These are phyloP conservation scores for Moxostoma hubbsi DNA, from an alignment of 2,797 vertebrate genomes.

Conservation along the genomic window DNA sequence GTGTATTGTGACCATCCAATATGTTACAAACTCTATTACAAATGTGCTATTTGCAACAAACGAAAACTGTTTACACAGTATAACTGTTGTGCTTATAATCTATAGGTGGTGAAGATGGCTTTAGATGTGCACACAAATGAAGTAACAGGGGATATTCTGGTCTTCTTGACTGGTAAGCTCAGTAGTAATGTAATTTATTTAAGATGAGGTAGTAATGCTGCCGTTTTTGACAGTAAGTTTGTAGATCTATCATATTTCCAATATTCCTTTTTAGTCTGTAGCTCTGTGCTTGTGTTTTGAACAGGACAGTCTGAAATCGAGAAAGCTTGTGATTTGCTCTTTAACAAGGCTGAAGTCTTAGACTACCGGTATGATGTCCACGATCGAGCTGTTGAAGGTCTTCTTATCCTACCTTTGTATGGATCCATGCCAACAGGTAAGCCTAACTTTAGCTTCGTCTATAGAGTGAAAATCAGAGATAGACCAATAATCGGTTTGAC, in stretches of 20 bases:
- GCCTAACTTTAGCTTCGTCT: not conserved
- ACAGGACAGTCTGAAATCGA: conserved; percentile 95
- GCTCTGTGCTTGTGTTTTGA: conserved; percentile 35
- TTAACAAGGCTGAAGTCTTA: conserved; percentile 88
- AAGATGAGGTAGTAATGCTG: not conserved
- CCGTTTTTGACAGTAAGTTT: not conserved
- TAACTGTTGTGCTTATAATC: not conserved
- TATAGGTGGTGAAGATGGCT: conserved; percentile 88
- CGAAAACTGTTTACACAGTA: not conserved
- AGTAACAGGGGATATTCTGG: conserved; percentile 90
- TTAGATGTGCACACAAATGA: conserved; percentile 91
- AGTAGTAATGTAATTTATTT: not conserved
- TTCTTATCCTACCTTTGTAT: conserved; percentile 94
- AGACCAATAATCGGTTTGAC: no score
- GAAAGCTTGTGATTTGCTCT: conserved; percentile 90
- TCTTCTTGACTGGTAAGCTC: conserved; percentile 91
- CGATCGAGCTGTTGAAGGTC: conserved; percentile 86
- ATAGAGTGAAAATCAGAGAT: not conserved
- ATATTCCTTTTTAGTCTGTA: not conserved
- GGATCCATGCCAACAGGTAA: conserved; percentile 97
- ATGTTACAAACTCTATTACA: not conserved
- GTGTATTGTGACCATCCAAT: conserved; percentile 68
- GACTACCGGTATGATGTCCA: conserved; percentile 92
- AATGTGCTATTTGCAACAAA: not conserved
- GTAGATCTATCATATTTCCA: not conserved